Evolutionary conservation across 2,888 invertebrate genomes (phyloP), one percentile per base, ranked within the genome.

Genomic region (Scaeva pyrastri): DNA sequence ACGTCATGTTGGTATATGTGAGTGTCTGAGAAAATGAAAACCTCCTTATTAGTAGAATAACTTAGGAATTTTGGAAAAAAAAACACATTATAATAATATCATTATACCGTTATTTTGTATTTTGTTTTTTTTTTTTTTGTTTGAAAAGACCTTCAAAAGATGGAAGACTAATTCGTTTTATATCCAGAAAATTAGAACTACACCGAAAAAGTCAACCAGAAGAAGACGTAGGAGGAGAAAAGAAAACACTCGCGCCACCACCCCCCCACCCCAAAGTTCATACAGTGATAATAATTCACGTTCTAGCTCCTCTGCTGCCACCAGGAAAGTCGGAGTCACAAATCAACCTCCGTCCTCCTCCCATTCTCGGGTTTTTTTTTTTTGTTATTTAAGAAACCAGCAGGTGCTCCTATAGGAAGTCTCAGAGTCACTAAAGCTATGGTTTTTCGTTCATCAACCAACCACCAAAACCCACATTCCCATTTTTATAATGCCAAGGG

Each of bases 281-380:
- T 76, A 80, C 72, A 85, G 84, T 68, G 84, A 85, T 72, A 80
- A 85, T 85, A 85, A 80, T 85, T 85, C 71, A 80, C 79, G 41
- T 84, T 71, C 84, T 66, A 64, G 45, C 12, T 16, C 12, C 12
- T 19, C 19, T 6, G n/a, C 31, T 36, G 39, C 39, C 60, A 41
- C 14, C 14, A 39, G 39, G 26, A 1, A n/a, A 39, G 58, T 23
- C 52, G 21, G 19, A 56, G 48, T 19, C 11, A 48, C 36, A 66
- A 66, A 66, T 48, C 66, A 66, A 48, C 8, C 19, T 23, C 43
- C n/a, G 1, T 23, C 1, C 16, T 4, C 19, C 19, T 0, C 7
- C 23, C 2, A 14, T 21, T 41, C 8, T 41, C 31, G 6, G 5
- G 0, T 5, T 43, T 10, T 64, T 26, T 26, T 45, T 26, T 14